phyloP scores from a whole-genome alignment of 1,140 invertebrate species.

The Littorina saxatilis region DNA sequence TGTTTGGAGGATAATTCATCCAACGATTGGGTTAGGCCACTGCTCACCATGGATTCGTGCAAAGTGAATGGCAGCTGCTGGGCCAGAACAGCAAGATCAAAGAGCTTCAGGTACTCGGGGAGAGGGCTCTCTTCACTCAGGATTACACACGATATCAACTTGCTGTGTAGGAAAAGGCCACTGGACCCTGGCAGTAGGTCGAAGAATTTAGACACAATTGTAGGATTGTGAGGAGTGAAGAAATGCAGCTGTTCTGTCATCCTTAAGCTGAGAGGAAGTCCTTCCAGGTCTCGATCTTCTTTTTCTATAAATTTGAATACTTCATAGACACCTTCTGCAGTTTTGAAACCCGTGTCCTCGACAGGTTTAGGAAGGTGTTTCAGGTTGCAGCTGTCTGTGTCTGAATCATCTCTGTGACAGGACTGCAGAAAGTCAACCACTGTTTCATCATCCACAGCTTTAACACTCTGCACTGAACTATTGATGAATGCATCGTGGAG shows the following conservation, averaged over 20 bases:
- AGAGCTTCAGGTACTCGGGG: not conserved
- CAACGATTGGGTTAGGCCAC: not conserved
- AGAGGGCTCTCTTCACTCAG: no score
- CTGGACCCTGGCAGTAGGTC: no score
- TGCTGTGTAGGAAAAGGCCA: constrained; percentile 11
- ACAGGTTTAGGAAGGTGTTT: constrained; percentile 11
- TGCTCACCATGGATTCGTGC: not conserved
- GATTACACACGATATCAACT: not conserved
- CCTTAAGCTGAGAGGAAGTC: not conserved
- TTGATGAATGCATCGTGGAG: not conserved
- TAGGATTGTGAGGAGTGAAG: not conserved
- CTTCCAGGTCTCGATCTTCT: not conserved
- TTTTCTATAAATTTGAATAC: not conserved
- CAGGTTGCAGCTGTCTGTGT: not conserved
- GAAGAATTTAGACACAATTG: not conserved
- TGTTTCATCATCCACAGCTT: not conserved
- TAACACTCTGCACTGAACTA: not conserved
- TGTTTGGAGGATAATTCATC: not conserved
- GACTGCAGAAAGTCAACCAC: not conserved
- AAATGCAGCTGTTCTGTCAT: not conserved
- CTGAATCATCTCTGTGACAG: not conserved
- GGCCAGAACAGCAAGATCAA: not conserved
- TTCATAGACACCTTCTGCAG: not conserved
- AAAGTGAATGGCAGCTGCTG: not conserved
- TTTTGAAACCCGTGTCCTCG: not conserved